Base-by-base conservation (phyloP, 2,113 vertebrate species). In the Puffinus mauretanicus region DNA sequence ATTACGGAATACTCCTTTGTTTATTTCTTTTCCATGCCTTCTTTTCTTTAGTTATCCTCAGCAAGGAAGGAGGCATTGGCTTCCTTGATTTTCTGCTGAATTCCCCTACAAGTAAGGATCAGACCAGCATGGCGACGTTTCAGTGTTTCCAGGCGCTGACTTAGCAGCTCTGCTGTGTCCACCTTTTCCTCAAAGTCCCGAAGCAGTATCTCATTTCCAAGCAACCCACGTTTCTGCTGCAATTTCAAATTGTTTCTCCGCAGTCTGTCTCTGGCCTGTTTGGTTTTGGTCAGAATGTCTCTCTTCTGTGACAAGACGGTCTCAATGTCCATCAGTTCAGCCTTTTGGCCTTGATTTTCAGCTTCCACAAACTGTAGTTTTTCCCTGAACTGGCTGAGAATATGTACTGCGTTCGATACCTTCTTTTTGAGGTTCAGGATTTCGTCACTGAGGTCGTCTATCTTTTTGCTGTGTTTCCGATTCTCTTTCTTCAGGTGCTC, bases 321-420 rank as follows among this genome's bases (percentile, higher is more conserved):
- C 62, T 99, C 98, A 2, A 96, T 29, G 24, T 97, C 82, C 9
- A 80, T 76, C 49, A 99, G 97, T 71, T 97, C 95, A 2, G 94
- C 69, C 70, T 73, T 98, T 36, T 97, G 98, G 44, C n/a, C 21
- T 19, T 94, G 20, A 16, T 98, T 97, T 82, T 98, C 97, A 19
- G n/a, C 84, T 55, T 98, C 97, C n/a, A 98, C 88, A 44, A 98
- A 98, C 78, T 97, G 90, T 11, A 99, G 70, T 96, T 99, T 99
- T 62, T 99, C 98, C 86, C 98, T 99, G 29, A 98, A 16, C 7
- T 99, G 98, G 16, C 98, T 97, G 32, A 99, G 95, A 13, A 98
- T 88, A 52, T 98, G 98, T 44, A 98, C 97, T 1, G 97, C 92
- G 60, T 83, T 85, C 4, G 93, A 93, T 27, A 99, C 94, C 69